Percentiles rank a stretch among this genome's conserved stretches.
These are phyloP conservation scores for Lithophane socia DNA, from an alignment of 2,888 invertebrate species.

Conservation along the genomic window DNA sequence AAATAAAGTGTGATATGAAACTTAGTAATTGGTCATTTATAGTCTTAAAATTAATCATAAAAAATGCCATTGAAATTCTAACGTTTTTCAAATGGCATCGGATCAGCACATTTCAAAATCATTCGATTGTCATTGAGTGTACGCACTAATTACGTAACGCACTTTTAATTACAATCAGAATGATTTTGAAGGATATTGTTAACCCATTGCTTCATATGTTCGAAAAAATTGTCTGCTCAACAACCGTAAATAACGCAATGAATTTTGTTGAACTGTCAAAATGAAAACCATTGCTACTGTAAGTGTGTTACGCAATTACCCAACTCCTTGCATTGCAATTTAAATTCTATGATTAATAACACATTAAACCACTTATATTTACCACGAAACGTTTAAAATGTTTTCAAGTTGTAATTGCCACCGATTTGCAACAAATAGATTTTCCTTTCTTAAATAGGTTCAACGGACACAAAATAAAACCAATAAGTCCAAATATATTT, in stretches of 20 bases:
- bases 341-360: constrained; percentile 1
- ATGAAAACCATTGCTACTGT: too few relatives aligned
- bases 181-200: too few relatives aligned
- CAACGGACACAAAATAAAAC: not conserved
- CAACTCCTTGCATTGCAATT: not conserved
- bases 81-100: not conserved
- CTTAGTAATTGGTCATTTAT: constrained; percentile 1
- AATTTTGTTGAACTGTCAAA: too few relatives aligned
- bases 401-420: constrained; percentile 2
- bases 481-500: not conserved
- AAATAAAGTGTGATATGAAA: constrained; percentile 14
- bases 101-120: too few relatives aligned
- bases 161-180: too few relatives aligned
- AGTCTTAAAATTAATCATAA: not conserved
- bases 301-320: too few relatives aligned
- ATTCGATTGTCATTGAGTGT: too few relatives aligned
- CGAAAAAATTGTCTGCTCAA: too few relatives aligned
- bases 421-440: constrained; percentile 9
- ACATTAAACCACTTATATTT: not conserved
- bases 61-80: not conserved
- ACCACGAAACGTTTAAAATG: not conserved
- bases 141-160: too few relatives aligned
- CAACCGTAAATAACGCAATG: too few relatives aligned
- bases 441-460: constrained; percentile 14
- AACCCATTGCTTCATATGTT: too few relatives aligned